Conservation (phyloP, 2,888 invertebrate species). For the Carpatolechia fugitivella region DNA sequence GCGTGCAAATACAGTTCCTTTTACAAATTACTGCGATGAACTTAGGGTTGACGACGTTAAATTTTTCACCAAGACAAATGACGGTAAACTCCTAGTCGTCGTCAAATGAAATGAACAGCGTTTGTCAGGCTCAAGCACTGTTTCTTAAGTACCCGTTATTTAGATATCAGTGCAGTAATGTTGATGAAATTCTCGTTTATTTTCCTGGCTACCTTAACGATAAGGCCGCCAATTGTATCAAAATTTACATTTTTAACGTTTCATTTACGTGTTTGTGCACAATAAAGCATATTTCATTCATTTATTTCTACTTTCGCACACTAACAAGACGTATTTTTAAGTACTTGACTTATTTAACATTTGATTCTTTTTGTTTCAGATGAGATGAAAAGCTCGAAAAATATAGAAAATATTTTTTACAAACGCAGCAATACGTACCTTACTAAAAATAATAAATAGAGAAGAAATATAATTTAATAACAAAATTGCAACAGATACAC, state of each 20-base stretch:
- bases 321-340: too few species aligned
- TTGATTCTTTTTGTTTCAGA: conserved; percentile 55
- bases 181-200: too few species aligned
- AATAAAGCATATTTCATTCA: too few species aligned
- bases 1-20: conserved; percentile 21
- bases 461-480: conserved; percentile 16
- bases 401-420: conserved; percentile 13
- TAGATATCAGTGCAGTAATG: too few species aligned
- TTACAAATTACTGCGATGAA: conserved; percentile 12
- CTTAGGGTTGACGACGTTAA: neutral
- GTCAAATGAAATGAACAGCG: neutral
- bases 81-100: neutral
- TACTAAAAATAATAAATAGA: conserved; percentile 26
- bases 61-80: neutral
- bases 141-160: too few species aligned
- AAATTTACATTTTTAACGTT: too few species aligned
- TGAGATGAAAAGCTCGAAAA: conserved; percentile 35
- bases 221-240: too few species aligned
- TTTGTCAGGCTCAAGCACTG: neutral
- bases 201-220: too few species aligned
- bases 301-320: too few species aligned
- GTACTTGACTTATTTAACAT: neutral
- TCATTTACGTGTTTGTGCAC: too few species aligned
- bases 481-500: conserved; percentile 23
- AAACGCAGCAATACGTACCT: conserved; percentile 14